These are phyloP conservation scores for Nezara viridula DNA, from an alignment of 2,888 invertebrate species.

Conservation along the genomic window DNA sequence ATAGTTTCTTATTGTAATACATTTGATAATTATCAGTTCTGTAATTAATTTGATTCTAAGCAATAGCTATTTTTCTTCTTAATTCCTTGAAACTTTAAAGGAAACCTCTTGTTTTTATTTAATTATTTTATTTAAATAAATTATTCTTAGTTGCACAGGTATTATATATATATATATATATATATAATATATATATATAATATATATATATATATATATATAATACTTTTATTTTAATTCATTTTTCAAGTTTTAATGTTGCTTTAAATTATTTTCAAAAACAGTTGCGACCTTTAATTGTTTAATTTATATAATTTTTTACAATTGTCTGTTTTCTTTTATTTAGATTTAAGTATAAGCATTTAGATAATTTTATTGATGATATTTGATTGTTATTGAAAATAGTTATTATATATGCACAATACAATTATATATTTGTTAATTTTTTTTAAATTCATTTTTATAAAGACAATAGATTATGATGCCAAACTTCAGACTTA, in stretches of 20 bases:
- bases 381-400: not conserved
- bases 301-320: too few relatives aligned
- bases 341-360: too few relatives aligned
- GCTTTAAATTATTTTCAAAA: too few relatives aligned
- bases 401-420: not conserved
- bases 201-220: too few relatives aligned
- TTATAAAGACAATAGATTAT: not conserved
- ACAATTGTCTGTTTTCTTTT: not conserved
- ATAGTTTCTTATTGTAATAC: not conserved
- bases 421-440: not conserved
- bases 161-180: too few relatives aligned
- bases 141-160: too few relatives aligned
- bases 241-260: too few relatives aligned
- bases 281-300: too few relatives aligned
- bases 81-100: not conserved
- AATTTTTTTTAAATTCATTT: not conserved
- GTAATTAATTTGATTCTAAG: not conserved
- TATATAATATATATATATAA: too few relatives aligned
- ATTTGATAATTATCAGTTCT: not conserved
- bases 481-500: too few relatives aligned
- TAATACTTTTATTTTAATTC: too few relatives aligned
- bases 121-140: not conserved
- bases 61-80: too few relatives aligned
- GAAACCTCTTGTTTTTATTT: not conserved
- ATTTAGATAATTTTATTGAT: not conserved